Base-by-base conservation (phyloP, 2,888 invertebrate species). In the Hydrotaea cyrtoneurina region DNA sequence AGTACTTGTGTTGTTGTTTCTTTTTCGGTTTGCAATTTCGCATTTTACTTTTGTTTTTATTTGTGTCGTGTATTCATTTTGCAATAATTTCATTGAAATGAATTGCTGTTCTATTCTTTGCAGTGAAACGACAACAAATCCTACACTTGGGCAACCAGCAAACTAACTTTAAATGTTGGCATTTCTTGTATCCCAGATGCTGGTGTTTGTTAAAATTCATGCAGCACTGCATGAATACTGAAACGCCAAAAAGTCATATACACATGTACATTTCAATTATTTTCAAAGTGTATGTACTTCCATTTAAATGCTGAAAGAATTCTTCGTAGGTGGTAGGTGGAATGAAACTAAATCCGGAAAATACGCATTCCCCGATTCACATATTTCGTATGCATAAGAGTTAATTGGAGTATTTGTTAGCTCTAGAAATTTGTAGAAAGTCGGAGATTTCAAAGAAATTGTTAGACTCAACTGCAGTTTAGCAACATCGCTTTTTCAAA, bases 161-260 rank as follows among this genome's bases (percentile, higher is more conserved):
- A 36, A 7, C 26, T 31, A 26, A 62, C 31, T 23, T 31, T 36
- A 0, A n/a, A 62, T 21, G 62, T 62, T n/a, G 62, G 31, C 8
- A 31, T 31, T 31, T 62, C 62, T 62, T 36, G 31, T 62, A 31
- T 31, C 15, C n/a, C n/a, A 7, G 10, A 71, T 78, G 62, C 75
- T 71, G 62, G 64, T 19, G 2, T 43, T 72, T 50, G 19, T 39
- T 15, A 4, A 19, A 17, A 15, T 46, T 73, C n/a, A n/a, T n/a
- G n/a, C n/a, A n/a, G n/a, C n/a, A n/a, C n/a, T 62, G 11, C 17
- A 21, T 62, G 62, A 2, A n/a, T 62, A 17, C 17, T 23, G 31
- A 62, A 62, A 62, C 31, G 36, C 62, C 62, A 62, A 62, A 62
- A 62, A 62, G 31, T n/a, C n/a, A n/a, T n/a, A n/a, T n/a, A n/a